A percentile compares a stretch with the other conserved stretches of the same genome.
Conservation (phyloP, 2,888 invertebrate genomes). For the Corbicula japonica region DNA sequence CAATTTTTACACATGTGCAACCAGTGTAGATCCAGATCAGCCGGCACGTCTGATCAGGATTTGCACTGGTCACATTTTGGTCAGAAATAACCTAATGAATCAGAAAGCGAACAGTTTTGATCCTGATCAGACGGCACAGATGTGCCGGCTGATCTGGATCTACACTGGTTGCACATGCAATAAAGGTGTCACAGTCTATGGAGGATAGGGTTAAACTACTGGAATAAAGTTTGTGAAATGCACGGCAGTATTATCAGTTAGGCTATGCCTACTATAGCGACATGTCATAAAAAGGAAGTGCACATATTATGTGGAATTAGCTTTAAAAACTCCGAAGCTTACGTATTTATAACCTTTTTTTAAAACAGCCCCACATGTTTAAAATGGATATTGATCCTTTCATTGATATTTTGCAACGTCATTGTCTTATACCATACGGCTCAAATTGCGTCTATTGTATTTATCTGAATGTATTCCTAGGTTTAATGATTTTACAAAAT, state of each 20-base stretch:
- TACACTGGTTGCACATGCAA: too few species aligned
- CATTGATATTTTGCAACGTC: conserved; percentile 35
- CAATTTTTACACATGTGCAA: too few species aligned
- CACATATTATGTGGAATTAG: conserved; percentile 26
- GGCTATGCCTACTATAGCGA: conserved; percentile 19
- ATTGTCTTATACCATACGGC: conserved; percentile 34
- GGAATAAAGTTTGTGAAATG: conserved; percentile 41
- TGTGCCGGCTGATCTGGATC: too few species aligned
- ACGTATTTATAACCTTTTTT: conserved; percentile 20
- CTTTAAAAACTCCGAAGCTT: conserved; percentile 34
- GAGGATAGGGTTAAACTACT: too few species aligned
- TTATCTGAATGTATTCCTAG: conserved; percentile 20
- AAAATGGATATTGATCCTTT: conserved; percentile 32
- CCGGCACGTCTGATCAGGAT: too few species aligned
- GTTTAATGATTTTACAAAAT: conserved; percentile 37
- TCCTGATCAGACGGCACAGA: too few species aligned
- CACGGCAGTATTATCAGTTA: conserved; percentile 22
- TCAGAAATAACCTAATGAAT: too few species aligned
- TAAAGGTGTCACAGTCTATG: too few species aligned
- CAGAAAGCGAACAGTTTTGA: too few species aligned
- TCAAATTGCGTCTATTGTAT: conserved; percentile 40
- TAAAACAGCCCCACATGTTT: conserved; percentile 17
- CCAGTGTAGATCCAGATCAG: too few species aligned
- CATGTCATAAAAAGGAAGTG: conserved; percentile 37
- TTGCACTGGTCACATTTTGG: too few species aligned